Conservation (phyloP, 2,888 invertebrate species). For the Drosophila hamatofila region DNA sequence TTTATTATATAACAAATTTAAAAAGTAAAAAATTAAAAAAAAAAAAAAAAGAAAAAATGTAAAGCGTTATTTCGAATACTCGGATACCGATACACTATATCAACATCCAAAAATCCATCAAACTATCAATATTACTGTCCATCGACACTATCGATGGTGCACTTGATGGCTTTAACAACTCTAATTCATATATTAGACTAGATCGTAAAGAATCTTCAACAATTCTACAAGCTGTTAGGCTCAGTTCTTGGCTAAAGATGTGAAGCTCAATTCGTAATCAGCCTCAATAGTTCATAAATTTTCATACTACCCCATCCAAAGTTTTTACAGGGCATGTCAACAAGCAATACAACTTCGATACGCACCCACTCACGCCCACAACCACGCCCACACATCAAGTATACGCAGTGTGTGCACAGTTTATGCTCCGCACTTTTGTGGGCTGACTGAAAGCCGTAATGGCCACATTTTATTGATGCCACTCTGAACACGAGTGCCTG, state of each 20-base stretch:
- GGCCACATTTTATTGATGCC: conserved; percentile 75
- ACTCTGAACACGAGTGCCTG: conserved; percentile 23
- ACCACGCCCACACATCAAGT: conserved; percentile 46
- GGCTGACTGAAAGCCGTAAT: conserved; percentile 49
- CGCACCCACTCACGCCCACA: neutral
- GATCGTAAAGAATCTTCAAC: neutral
- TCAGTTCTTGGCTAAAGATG: neutral
- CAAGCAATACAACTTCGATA: neutral
- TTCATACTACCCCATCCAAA: neutral
- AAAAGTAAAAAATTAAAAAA: too few relatives aligned
- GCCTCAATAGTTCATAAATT: neutral
- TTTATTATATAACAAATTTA: too few relatives aligned
- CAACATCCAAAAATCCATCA: too few relatives aligned
- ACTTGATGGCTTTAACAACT: too few relatives aligned
- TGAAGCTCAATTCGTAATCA: neutral
- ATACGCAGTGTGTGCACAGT: conserved; percentile 61
- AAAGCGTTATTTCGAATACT: too few relatives aligned
- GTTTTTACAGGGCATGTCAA: neutral
- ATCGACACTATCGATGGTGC: too few relatives aligned
- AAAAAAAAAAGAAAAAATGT: too few relatives aligned
- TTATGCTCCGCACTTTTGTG: conserved; percentile 36
- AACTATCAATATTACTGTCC: too few relatives aligned
- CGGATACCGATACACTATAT: too few relatives aligned
- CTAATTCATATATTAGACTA: too few relatives aligned
- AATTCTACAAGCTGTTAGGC: neutral